These are phyloP conservation scores for Crocuta crocuta DNA, from an alignment of 2,113 vertebrate species.

Conservation along the genomic window DNA sequence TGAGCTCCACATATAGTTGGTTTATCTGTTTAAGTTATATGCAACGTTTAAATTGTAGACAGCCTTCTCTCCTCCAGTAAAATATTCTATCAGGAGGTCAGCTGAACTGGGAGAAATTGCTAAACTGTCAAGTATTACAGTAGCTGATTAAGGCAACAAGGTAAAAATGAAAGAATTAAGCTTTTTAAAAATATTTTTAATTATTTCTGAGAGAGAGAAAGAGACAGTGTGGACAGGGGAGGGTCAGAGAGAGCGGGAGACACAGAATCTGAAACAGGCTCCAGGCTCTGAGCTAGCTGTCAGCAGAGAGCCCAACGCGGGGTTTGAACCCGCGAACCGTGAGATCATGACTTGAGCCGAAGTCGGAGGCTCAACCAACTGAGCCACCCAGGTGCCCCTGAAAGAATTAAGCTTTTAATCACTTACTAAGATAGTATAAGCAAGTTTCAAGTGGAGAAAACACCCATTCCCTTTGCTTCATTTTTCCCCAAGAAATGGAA, in stretches of 20 bases:
- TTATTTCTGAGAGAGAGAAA: too few species aligned
- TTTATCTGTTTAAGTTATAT: not conserved
- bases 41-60: not conserved
- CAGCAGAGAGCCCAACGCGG: too few species aligned
- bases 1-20: not conserved
- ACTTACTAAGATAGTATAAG: not conserved
- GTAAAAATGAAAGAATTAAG: not conserved
- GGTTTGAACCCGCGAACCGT: too few species aligned
- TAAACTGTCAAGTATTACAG: rapidly evolving
- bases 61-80: not conserved
- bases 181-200: not conserved
- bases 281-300: too few species aligned
- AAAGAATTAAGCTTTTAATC: not conserved
- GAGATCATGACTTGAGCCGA: too few species aligned
- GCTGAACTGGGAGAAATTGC: not conserved
- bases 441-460: not conserved
- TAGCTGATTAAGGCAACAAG: not conserved
- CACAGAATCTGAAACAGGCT: too few species aligned
- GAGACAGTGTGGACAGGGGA: too few species aligned
- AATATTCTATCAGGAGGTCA: not conserved
- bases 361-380: too few species aligned
- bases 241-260: too few species aligned
- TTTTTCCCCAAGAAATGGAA: too few species aligned
- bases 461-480: rapidly evolving
- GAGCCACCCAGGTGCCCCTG: not conserved